Percentiles rank a stretch among this genome's conserved stretches.
Evolutionary conservation across 1,140 invertebrate species (phyloP).

Genomic region (Drosophila burlai): DNA sequence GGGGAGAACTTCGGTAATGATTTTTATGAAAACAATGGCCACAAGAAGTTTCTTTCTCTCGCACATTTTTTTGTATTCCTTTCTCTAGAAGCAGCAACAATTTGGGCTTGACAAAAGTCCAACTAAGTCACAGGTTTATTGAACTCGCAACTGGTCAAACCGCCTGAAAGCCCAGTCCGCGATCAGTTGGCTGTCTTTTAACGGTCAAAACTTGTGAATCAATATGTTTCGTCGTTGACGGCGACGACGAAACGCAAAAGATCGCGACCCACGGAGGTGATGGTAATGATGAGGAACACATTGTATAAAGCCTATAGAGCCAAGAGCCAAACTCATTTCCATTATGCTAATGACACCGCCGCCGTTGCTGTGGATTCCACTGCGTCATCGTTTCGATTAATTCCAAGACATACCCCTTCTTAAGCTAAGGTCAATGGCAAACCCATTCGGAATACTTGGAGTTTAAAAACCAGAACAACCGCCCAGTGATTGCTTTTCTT

Average conservation of each 20-base stretch:
- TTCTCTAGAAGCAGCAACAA: background rate
- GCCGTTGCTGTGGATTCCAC: slow-evolving; percentile 18
- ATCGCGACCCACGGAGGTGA: background rate
- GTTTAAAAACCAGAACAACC: background rate
- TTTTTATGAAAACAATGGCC: slow-evolving; percentile 51
- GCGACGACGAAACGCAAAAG: background rate
- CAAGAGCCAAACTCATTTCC: slow-evolving; percentile 50
- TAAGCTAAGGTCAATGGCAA: slow-evolving; percentile 53
- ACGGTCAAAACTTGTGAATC: slow-evolving; percentile 51
- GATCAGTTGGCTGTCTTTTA: slow-evolving; percentile 27
- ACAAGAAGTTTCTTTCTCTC: slow-evolving; percentile 28
- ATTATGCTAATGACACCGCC: slow-evolving; percentile 72
- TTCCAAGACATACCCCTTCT: slow-evolving; percentile 12
- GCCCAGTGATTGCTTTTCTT: slow-evolving; percentile 11
- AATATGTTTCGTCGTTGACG: background rate
- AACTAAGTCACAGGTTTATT: slow-evolving; percentile 51
- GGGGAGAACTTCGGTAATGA: slow-evolving; percentile 16
- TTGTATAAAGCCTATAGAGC: slow-evolving; percentile 43
- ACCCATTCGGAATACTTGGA: slow-evolving; percentile 10
- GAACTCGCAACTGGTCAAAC: slow-evolving; percentile 57
- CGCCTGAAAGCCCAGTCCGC: slow-evolving; percentile 36
- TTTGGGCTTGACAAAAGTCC: slow-evolving; percentile 9
- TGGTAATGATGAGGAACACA: slow-evolving; percentile 39
- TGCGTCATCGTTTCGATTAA: slow-evolving; percentile 58
- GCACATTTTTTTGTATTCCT: slow-evolving; percentile 1